Evolutionary conservation across 2,888 invertebrate species (phyloP).

Genomic region (Anthoptus insignis): DNA sequence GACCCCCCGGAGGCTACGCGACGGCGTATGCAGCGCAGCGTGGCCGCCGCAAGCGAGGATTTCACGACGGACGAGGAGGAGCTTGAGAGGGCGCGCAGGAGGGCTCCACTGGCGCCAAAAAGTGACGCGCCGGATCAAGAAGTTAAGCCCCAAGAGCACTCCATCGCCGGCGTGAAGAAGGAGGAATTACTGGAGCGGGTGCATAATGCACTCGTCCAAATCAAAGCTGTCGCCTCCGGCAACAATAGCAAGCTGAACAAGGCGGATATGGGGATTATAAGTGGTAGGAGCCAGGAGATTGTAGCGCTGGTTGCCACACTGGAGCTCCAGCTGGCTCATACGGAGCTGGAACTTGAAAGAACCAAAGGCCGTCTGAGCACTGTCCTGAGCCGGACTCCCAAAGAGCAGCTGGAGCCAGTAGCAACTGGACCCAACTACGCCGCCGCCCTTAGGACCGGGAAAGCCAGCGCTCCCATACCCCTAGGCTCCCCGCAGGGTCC

Average conservation of each 20-base stretch:
- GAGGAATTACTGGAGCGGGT: no score
- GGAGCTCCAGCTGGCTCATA: neutral
- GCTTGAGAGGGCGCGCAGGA: no score
- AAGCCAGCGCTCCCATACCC: neutral
- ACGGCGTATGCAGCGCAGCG: no score
- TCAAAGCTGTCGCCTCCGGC: neutral
- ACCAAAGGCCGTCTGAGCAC: neutral
- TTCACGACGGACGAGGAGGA: no score
- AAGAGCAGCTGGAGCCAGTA: neutral
- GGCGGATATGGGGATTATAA: neutral
- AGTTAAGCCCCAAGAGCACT: neutral
- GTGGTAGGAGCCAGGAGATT: neutral
- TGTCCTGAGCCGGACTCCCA: neutral
- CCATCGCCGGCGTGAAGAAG: neutral
- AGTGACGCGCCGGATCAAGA: neutral
- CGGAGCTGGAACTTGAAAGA: neutral
- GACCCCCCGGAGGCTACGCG: no score
- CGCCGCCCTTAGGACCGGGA: neutral
- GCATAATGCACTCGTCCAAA: no score
- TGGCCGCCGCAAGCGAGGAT: no score
- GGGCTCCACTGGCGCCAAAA: no score
- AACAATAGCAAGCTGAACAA: neutral
- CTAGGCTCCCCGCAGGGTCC: neutral
- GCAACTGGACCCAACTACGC: neutral
- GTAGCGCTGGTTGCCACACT: neutral